A percentile compares a stretch with the other conserved stretches of the same genome.
phyloP scores from a whole-genome alignment of 2,113 vertebrate species.

The Sprattus sprattus region DNA sequence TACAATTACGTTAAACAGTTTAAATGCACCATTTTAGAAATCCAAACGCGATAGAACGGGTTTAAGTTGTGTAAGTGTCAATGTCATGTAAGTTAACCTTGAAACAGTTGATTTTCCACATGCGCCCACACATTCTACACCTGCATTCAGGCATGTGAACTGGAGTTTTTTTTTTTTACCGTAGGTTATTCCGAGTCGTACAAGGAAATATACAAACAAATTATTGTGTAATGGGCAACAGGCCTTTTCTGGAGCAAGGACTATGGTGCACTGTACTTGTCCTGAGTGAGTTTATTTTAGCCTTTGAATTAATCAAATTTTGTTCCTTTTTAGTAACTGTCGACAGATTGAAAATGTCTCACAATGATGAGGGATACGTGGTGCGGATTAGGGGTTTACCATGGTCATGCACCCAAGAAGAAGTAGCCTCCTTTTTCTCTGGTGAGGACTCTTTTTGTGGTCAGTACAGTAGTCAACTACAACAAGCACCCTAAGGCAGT shows the following conservation, averaged over 20 bases:
- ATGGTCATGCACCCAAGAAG: slow-evolving; percentile 79
- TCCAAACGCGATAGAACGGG: not conserved
- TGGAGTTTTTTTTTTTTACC: not conserved
- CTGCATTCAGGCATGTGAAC: not conserved
- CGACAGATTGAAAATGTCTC: slow-evolving; percentile 68
- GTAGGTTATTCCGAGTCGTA: too few species aligned
- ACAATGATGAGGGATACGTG: slow-evolving; percentile 76
- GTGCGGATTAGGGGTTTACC: slow-evolving; percentile 80
- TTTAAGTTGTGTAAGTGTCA: not conserved
- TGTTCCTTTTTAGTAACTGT: slow-evolving; percentile 15
- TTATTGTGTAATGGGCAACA: too few species aligned
- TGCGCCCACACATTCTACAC: not conserved
- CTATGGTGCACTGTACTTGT: not conserved
- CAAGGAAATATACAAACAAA: too few species aligned
- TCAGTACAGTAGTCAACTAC: not conserved
- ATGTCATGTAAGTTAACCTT: not conserved
- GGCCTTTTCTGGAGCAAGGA: too few species aligned
- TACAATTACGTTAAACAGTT: not conserved
- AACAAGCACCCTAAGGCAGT: not conserved
- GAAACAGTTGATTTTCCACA: not conserved
- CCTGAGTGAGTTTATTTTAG: not conserved
- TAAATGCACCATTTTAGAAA: not conserved
- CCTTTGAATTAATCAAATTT: not conserved
- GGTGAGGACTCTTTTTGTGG: slow-evolving; percentile 57
- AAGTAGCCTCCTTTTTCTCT: slow-evolving; percentile 79